Conservation (phyloP, 2,888 invertebrate genomes). For the Atherix ibis region DNA sequence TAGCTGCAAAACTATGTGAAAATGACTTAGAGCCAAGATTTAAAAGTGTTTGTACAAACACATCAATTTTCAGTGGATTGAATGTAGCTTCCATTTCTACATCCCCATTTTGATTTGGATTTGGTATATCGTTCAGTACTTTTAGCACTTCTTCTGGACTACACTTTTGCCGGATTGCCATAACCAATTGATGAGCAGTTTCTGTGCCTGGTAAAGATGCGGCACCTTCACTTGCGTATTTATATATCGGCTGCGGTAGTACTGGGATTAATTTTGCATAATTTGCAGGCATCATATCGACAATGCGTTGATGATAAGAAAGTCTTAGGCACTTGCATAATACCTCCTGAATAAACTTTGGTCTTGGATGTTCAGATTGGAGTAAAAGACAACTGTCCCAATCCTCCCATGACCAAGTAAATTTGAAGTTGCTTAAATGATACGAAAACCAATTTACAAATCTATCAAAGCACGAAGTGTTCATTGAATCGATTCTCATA, state of each 20-base stretch:
- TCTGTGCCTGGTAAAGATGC: conserved; percentile 63
- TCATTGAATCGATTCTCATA: conserved; percentile 92
- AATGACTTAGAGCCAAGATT: conserved; percentile 93
- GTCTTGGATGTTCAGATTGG: conserved; percentile 79
- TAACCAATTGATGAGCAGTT: conserved; percentile 72
- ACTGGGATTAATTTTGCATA: conserved; percentile 73
- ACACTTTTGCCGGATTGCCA: conserved; percentile 77
- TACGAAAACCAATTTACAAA: conserved; percentile 97
- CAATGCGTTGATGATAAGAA: conserved; percentile 86
- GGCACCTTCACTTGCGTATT: conserved; percentile 82
- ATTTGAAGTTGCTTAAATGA: conserved; percentile 98
- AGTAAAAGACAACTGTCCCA: conserved; percentile 78
- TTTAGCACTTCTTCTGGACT: conserved; percentile 78
- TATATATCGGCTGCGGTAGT: conserved; percentile 74
- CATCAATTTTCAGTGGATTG: conserved; percentile 89
- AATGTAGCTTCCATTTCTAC: conserved; percentile 51
- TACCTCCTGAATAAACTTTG: conserved; percentile 86
- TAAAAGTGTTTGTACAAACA: conserved; percentile 89
- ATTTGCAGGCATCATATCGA: conserved; percentile 79
- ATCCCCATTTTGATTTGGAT: conserved; percentile 45
- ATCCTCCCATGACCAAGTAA: conserved; percentile 97
- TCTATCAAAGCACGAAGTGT: conserved; percentile 89
- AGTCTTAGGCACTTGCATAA: conserved; percentile 76
- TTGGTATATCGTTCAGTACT: conserved; percentile 72
- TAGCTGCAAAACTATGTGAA: conserved; percentile 96